Base-by-base conservation (phyloP, 2,888 invertebrate species). In the Alviniconcha strummeri region DNA sequence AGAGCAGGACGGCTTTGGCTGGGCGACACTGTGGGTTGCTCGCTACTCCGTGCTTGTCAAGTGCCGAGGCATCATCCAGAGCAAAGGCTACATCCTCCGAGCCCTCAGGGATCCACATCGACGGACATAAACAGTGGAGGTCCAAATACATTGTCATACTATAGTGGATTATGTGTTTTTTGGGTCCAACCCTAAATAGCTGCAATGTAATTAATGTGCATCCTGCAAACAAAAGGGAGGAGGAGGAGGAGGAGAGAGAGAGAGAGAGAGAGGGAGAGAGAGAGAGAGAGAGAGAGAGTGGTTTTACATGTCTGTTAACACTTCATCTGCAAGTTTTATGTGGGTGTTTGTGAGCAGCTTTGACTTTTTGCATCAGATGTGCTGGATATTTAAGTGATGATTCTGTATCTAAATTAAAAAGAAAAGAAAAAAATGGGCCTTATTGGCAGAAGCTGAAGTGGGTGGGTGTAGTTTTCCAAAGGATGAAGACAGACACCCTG, bases 51-150 rank as follows among this genome's bases (percentile, higher is more conserved):
- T 97, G 0, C 96, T 98, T 91, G 96, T 98, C 67, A 97, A 97
- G 91, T 97, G 97, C 91, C 95, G 98, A 77, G 98, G 98, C 0
- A 97, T 99, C 9, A 95, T 99, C 76, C 96, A 97, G 2, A 96
- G 97, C 17, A 98, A 98, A 93, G 98, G 98, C 0, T 98, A 98
- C 93, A 95, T 98, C 86, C 93, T 93, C 74, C 90, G 91, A 81
- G 91, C 90, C 8, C 80, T 84, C 8, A 83, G 91, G 80, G 91
- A 91, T 81, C 84, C 88, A 36, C 89, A 88, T 55, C 85, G 82
- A 17, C 54, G 82, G 36, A n/a, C 80, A 60, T 86, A 69, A 80
- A 69, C n/a, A 64, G 60, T 3, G 64, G 9, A 64, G 64, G 9
- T 64, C 15, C 15, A 36, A 36, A 36, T 36, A 36, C 36, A 36